A percentile compares a stretch with the other conserved stretches of the same genome.
Evolutionary conservation across 2,113 vertebrate genomes (phyloP).

Genomic region (Aspiorhynchus laticeps): DNA sequence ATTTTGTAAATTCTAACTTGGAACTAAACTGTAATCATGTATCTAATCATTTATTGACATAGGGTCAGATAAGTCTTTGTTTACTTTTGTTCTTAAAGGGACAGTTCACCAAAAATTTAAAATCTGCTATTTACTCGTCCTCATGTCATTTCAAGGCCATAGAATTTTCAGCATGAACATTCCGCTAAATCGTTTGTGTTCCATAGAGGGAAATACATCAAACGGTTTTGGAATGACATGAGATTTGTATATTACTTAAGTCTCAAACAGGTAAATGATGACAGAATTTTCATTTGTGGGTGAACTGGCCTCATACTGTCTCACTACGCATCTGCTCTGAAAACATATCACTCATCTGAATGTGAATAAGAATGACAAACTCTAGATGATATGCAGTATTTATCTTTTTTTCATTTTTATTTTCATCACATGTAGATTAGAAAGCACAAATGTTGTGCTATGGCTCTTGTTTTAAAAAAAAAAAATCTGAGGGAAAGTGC

Average conservation of each 20-base stretch:
- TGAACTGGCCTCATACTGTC: background rate
- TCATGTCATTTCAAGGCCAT: background rate
- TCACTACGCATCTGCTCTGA: background rate
- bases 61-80: background rate
- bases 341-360: conserved; percentile 55
- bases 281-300: background rate
- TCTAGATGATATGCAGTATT: conserved; percentile 65
- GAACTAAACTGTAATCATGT: background rate
- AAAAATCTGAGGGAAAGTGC: background rate
- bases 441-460: background rate
- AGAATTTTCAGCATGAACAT: background rate
- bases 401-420: background rate
- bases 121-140: background rate
- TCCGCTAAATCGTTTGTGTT: background rate
- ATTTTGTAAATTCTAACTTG: background rate
- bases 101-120: background rate
- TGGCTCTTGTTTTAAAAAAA: background rate
- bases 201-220: background rate
- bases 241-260: background rate
- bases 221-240: background rate
- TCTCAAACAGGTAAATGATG: background rate
- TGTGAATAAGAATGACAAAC: conserved; percentile 59
- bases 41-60: background rate
- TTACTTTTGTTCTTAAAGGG: background rate
- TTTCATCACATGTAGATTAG: conserved; percentile 54